These are phyloP conservation scores for Sebastes cheni DNA, from an alignment of 2,797 vertebrate genomes.

Conservation along the genomic window DNA sequence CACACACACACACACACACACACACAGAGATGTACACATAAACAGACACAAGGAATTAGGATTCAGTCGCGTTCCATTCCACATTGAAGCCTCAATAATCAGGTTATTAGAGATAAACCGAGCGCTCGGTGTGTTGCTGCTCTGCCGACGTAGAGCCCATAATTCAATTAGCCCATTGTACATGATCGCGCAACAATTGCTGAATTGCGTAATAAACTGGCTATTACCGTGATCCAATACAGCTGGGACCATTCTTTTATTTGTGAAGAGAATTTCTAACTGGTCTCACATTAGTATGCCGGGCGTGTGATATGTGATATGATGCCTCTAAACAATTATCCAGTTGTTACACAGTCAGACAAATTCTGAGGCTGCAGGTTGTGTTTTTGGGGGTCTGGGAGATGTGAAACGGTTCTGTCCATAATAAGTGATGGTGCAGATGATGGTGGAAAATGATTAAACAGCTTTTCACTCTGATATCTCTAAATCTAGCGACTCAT, in stretches of 20 bases:
- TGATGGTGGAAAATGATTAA: not conserved
- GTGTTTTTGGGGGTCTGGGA: not conserved
- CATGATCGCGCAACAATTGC: slow-evolving; percentile 25
- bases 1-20: not conserved
- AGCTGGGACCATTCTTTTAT: slow-evolving; percentile 27
- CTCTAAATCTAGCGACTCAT: not conserved
- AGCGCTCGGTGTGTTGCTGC: slow-evolving; percentile 35
- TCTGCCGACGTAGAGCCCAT: slow-evolving; percentile 28
- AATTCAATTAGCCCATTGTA: slow-evolving; percentile 64
- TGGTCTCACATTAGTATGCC: slow-evolving; percentile 37
- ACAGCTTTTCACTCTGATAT: not conserved
- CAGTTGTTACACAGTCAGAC: slow-evolving; percentile 10
- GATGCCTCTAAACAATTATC: slow-evolving; percentile 36
- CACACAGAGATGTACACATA: not conserved
- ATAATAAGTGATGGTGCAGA: not conserved
- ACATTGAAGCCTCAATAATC: slow-evolving; percentile 63
- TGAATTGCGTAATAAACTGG: slow-evolving; percentile 48
- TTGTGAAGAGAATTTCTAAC: slow-evolving; percentile 41
- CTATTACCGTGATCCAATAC: slow-evolving; percentile 37
- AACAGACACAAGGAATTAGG: slow-evolving; percentile 8
- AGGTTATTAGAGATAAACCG: slow-evolving; percentile 69
- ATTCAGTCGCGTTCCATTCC: slow-evolving; percentile 41
- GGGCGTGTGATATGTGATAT: not conserved
- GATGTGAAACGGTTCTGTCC: not conserved
- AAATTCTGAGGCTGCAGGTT: slow-evolving; percentile 26